Evolutionary conservation across 2,113 vertebrate genomes (phyloP).

Genomic region (Labrus mixtus): DNA sequence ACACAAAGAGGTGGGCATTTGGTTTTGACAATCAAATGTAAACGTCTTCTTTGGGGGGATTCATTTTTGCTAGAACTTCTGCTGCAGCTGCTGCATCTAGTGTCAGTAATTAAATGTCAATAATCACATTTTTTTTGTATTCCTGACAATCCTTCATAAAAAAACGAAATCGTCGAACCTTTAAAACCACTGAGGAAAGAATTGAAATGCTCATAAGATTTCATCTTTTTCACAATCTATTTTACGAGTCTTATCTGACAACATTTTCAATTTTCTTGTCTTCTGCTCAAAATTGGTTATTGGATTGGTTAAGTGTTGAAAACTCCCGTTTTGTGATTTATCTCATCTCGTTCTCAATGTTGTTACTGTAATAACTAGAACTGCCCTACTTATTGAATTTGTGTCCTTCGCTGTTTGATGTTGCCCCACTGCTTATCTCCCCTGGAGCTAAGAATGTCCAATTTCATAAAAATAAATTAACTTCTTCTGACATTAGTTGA

Average conservation of each 20-base stretch:
- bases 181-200: not conserved
- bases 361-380: not conserved
- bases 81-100: not conserved
- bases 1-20: not conserved
- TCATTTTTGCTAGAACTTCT: too few relatives aligned
- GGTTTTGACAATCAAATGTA: not conserved
- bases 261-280: not conserved
- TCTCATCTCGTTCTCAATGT: not conserved
- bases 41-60: too few relatives aligned
- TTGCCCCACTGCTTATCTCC: not conserved
- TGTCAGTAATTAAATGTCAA: too few relatives aligned
- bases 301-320: not conserved
- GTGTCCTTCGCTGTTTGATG: constrained; percentile 10
- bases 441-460: not conserved
- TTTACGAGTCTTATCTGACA: not conserved
- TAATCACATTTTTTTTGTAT: not conserved
- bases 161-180: not conserved
- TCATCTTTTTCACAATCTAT: too few relatives aligned
- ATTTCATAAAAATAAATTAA: not conserved
- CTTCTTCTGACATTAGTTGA: not conserved
- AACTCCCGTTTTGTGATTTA: not conserved
- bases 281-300: too few relatives aligned
- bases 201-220: not conserved
- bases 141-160: too few relatives aligned
- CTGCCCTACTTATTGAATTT: not conserved